Base-by-base conservation (phyloP, 2,888 invertebrate species). In the Ametastegia equiseti region DNA sequence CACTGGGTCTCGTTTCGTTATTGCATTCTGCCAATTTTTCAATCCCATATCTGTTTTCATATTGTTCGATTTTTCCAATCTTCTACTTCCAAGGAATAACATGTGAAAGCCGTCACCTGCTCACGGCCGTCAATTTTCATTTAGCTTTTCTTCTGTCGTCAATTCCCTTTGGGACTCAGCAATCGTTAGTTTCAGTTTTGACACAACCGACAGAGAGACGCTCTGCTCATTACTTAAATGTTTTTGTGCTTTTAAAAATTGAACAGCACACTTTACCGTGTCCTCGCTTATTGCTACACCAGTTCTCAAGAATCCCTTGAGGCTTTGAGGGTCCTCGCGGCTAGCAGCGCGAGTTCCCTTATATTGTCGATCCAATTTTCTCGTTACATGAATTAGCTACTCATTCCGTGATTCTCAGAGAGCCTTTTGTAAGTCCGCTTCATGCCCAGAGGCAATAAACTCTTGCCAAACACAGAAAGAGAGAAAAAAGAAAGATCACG, bases 181-280 rank as follows among this genome's bases (percentile, higher is more conserved):
- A 36, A 75, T 75, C 75, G 54, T 75, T 54, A 54, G 54, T 11
- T 23, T 75, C 50, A 75, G 54, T 75, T 75, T 75, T 54, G 19
- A 27, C 30, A 30, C 1, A 71, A 42, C 19, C 7, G 30, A 71
- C 71, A 27, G 13, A 15, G n/a, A n/a, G 71, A 75, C 50, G 54
- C 9, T 75, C 11, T 54, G 33, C 50, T 75, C 19, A 36, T 75
- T 54, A 75, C 33, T 54, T 36, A 75, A 75, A 75, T 75, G 54
- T 75, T 75, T 36, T 23, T 23, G n/a, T 54, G 19, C 36, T 50
- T 54, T 15, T n/a, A 71, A 27, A 36, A 75, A 54, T 19, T 54
- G 27, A 45, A 27, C 54, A 19, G 23, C 50, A 54, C 11, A 33
- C 19, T 36, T 19, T 33, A n/a, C n/a, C n/a, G n/a, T 36, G 15